A percentile compares a stretch with the other conserved stretches of the same genome.
Evolutionary conservation across 2,113 vertebrate species (phyloP).

Genomic region (Cinclus mexicanus): DNA sequence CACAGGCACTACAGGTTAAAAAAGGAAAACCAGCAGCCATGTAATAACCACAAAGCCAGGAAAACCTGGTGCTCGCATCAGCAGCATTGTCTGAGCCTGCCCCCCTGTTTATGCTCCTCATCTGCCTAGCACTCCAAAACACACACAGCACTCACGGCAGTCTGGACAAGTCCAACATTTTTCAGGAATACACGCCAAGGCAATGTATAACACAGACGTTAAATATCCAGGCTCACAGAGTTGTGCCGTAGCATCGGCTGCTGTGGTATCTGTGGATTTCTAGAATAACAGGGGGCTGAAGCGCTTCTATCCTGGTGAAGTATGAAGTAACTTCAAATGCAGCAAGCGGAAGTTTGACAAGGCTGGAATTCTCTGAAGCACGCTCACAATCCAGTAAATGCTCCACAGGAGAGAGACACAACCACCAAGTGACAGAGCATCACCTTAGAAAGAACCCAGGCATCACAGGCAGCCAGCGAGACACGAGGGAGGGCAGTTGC

Average conservation of each 20-base stretch:
- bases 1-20: not conserved
- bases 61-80: not conserved
- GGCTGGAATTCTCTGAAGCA: not conserved
- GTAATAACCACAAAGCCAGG: not conserved
- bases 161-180: not conserved
- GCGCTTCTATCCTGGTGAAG: not conserved
- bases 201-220: rapidly evolving
- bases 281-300: not conserved
- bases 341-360: not conserved
- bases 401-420: not conserved
- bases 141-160: not conserved
- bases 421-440: not conserved
- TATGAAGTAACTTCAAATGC: slow-evolving; percentile 34
- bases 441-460: not conserved
- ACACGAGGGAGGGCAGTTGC: not conserved
- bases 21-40: slow-evolving; percentile 11
- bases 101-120: not conserved
- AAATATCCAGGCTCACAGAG: not conserved
- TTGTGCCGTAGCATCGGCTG: not conserved
- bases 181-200: not conserved
- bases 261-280: not conserved
- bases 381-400: not conserved
- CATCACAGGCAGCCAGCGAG: rapidly evolving
- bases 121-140: not conserved
- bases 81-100: not conserved